phyloP scores from a whole-genome alignment of 2,888 invertebrate genomes.

The Lymantria dispar region DNA sequence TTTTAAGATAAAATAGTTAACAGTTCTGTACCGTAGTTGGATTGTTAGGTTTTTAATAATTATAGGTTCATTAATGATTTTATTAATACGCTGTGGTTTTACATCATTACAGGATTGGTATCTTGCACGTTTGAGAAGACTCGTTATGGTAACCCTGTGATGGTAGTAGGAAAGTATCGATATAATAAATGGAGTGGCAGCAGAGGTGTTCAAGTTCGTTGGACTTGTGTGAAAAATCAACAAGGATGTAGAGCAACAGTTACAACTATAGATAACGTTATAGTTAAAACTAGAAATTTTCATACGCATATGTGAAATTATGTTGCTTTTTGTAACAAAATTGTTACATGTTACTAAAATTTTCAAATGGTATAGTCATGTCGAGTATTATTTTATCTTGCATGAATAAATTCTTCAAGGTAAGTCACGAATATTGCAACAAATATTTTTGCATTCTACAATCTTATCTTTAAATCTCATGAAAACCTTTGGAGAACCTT shows the following conservation, averaged over 20 bases:
- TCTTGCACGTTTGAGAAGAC: conserved; percentile 41
- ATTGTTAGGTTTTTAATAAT: not conserved
- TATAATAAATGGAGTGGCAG: conserved; percentile 39
- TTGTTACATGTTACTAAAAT: no score
- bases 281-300: conserved; percentile 33
- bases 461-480: no score
- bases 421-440: no score
- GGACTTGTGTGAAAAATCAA: conserved; percentile 43
- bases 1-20: not conserved
- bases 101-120: conserved; percentile 10
- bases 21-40: not conserved
- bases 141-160: conserved; percentile 63
- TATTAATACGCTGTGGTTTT: not conserved
- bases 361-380: no score
- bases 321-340: no score
- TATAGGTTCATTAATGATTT: no score
- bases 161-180: conserved; percentile 44
- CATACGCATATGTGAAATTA: conserved; percentile 35
- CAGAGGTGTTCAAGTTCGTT: conserved; percentile 33
- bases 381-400: no score
- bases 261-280: conserved; percentile 39
- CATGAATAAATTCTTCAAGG: no score
- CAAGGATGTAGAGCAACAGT: conserved; percentile 42
- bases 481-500: no score
- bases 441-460: no score